These are phyloP conservation scores for Sebastes hubbsi DNA, from an alignment of 2,797 vertebrate genomes.

Conservation along the genomic window DNA sequence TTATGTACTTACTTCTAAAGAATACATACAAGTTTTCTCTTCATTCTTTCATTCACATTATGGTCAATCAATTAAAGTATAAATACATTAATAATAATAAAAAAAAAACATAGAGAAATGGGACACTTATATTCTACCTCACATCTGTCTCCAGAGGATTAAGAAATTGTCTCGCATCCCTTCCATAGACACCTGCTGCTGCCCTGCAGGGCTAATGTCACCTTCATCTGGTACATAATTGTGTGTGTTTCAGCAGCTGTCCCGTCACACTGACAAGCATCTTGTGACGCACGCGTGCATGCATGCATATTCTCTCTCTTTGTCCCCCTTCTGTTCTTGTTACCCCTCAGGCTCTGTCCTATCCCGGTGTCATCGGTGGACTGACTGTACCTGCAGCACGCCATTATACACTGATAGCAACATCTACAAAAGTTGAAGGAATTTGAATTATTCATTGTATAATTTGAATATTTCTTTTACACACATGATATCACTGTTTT, in stretches of 20 bases:
- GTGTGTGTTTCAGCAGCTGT: conserved; percentile 63
- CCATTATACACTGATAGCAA: neutral
- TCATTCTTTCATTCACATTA: neutral
- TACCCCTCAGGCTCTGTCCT: conserved; percentile 39
- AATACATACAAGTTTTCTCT: neutral
- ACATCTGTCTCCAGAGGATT: conserved; percentile 44
- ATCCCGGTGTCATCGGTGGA: conserved; percentile 10
- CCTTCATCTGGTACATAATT: conserved; percentile 63
- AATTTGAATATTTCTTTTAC: neutral
- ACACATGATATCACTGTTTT: neutral
- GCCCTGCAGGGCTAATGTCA: conserved; percentile 64
- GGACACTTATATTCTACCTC: neutral
- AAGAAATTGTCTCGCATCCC: conserved; percentile 43
- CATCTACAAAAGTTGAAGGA: conserved; percentile 1
- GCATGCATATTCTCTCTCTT: neutral
- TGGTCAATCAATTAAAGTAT: neutral
- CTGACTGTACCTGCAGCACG: conserved; percentile 11
- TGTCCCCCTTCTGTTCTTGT: conserved; percentile 17
- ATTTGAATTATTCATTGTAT: neutral
- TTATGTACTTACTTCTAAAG: neutral
- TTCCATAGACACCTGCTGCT: conserved; percentile 54
- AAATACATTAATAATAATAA: neutral
- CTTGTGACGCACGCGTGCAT: conserved; percentile 27
- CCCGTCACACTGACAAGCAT: conserved; percentile 49
- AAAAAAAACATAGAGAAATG: neutral